Conservation (phyloP, 1,140 invertebrate genomes). For the Sinonovacula constricta region DNA sequence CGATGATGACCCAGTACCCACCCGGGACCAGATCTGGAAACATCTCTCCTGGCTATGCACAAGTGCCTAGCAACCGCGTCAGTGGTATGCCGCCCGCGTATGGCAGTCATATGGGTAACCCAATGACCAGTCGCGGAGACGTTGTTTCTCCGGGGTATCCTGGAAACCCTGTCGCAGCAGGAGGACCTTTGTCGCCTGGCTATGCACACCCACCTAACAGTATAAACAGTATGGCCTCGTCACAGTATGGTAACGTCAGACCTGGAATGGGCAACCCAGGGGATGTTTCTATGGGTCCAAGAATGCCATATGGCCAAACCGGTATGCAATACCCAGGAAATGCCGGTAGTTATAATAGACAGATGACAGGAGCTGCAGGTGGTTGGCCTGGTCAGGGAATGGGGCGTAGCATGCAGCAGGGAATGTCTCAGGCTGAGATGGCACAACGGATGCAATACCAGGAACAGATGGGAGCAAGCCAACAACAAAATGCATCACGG, state of each 20-base stretch:
- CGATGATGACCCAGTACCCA: neutral
- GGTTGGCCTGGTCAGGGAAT: neutral
- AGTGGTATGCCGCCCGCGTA: neutral
- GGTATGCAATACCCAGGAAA: neutral
- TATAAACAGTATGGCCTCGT: neutral
- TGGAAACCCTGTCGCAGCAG: too few relatives aligned
- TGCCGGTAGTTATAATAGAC: neutral
- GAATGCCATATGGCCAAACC: neutral
- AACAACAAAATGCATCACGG: neutral
- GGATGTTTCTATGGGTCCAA: neutral
- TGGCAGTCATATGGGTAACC: neutral
- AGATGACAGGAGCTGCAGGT: neutral
- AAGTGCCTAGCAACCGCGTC: neutral
- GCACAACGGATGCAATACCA: neutral
- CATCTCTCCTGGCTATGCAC: neutral
- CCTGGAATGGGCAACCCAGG: neutral
- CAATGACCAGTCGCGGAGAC: too few relatives aligned
- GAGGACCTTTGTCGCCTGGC: too few relatives aligned
- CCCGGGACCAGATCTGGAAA: neutral
- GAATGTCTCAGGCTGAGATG: neutral
- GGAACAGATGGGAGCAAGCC: neutral
- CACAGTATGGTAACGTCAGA: neutral
- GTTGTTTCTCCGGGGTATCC: too few relatives aligned
- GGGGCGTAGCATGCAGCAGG: neutral
- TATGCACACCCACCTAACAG: neutral